Conservation (phyloP, 2,113 vertebrate species). For the Bucco capensis region DNA sequence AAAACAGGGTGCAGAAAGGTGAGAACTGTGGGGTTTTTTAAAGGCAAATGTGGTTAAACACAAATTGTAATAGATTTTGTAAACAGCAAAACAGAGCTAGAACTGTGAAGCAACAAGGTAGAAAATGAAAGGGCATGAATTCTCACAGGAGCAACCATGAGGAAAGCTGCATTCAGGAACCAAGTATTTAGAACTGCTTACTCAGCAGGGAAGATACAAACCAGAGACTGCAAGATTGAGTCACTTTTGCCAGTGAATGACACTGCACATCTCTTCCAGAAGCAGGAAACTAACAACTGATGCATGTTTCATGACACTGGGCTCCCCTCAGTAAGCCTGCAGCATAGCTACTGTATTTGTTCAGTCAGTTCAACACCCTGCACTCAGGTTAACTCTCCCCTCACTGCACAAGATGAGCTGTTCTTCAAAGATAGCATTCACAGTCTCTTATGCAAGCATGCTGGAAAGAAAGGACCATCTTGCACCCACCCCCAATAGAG, state of each 20-base stretch:
- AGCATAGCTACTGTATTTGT: no score
- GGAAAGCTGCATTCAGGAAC: background rate
- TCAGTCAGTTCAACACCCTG: rapidly evolving
- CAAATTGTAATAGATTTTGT: background rate
- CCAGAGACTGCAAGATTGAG: background rate
- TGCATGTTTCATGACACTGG: rapidly evolving
- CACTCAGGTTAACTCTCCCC: no score
- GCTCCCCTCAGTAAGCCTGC: background rate
- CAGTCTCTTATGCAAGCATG: no score
- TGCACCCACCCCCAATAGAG: no score
- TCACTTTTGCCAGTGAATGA: background rate
- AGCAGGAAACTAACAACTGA: background rate
- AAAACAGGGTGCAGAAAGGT: background rate
- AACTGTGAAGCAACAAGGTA: background rate
- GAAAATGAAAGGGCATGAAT: background rate
- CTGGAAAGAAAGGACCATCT: background rate
- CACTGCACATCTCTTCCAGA: background rate
- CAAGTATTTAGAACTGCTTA: background rate
- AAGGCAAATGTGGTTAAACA: background rate
- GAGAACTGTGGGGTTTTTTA: background rate
- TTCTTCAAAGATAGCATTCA: background rate
- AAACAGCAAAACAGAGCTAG: background rate
- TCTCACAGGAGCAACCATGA: no score
- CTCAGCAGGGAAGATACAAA: background rate
- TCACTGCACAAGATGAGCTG: background rate